These are phyloP conservation scores for Eucera pruinosa DNA, from an alignment of 2,888 invertebrate species.

Conservation along the genomic window DNA sequence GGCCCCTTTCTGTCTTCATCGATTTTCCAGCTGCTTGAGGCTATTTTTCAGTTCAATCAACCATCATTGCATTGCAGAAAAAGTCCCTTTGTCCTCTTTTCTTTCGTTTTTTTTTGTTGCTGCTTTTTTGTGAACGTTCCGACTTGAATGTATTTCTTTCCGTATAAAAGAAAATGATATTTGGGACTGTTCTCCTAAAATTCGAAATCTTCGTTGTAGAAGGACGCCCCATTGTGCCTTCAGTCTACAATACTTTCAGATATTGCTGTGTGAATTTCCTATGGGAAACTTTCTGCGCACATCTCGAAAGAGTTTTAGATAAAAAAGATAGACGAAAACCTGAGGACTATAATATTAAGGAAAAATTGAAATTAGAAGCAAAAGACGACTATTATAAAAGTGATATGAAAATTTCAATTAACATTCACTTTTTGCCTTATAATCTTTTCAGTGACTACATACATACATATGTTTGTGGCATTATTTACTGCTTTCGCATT, in stretches of 20 bases:
- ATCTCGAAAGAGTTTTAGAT: neutral
- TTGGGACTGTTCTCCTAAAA: conserved; percentile 8
- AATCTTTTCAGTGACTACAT: no score
- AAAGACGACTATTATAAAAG: no score
- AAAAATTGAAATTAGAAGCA: neutral
- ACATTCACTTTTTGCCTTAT: no score
- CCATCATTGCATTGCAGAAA: neutral
- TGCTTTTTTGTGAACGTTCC: no score
- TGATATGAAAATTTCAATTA: no score
- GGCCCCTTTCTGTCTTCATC: conserved; percentile 12
- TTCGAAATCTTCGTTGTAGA: conserved; percentile 5
- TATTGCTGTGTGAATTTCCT: neutral
- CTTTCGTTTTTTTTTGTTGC: conserved; percentile 10
- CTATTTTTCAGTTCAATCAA: conserved; percentile 28
- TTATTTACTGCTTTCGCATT: no score
- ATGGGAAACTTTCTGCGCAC: neutral
- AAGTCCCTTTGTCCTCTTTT: neutral
- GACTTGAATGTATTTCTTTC: no score
- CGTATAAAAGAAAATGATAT: conserved; percentile 17
- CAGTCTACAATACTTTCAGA: conserved; percentile 36
- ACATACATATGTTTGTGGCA: no score
- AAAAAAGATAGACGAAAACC: neutral
- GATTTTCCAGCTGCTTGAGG: conserved; percentile 21
- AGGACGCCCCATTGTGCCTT: conserved; percentile 19
- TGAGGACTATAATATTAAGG: no score